Percentiles rank a stretch among this genome's conserved stretches.
These are phyloP conservation scores for Montipora cactus DNA, from an alignment of 64 coral and sea anemone species.

Conservation along the genomic window DNA sequence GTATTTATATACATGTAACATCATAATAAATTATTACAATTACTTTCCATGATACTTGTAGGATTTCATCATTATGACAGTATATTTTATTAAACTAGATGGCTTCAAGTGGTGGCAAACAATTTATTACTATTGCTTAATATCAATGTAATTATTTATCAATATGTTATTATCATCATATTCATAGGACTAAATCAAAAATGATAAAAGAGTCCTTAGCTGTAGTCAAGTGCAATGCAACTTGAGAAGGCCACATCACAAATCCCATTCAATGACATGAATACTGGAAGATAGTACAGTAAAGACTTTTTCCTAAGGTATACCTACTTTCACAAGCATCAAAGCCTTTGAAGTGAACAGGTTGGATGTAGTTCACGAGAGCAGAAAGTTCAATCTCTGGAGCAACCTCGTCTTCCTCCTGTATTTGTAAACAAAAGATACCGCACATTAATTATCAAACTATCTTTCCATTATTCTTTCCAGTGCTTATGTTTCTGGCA, in stretches of 20 bases:
- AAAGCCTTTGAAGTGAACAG: conserved; percentile 99
- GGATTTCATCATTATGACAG: no score
- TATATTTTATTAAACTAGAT: no score
- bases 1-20: no score
- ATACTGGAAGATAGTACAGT: not conserved
- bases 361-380: conserved; percentile 99
- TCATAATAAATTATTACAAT: no score
- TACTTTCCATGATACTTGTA: no score
- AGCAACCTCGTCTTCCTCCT: conserved; percentile 87
- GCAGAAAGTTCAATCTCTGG: conserved; percentile 91
- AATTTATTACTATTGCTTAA: no score
- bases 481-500: not conserved
- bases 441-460: not conserved
- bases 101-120: no score
- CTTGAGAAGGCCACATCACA: not conserved
- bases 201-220: no score
- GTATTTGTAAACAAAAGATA: not conserved
- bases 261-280: not conserved
- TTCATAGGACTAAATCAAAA: no score
- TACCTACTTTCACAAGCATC: conserved; percentile 77
- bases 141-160: no score
- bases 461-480: not conserved
- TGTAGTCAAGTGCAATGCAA: no score
- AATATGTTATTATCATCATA: no score
- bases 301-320: not conserved